These are phyloP conservation scores for Halichoerus grypus DNA, from an alignment of 2,113 vertebrate species.

Conservation along the genomic window DNA sequence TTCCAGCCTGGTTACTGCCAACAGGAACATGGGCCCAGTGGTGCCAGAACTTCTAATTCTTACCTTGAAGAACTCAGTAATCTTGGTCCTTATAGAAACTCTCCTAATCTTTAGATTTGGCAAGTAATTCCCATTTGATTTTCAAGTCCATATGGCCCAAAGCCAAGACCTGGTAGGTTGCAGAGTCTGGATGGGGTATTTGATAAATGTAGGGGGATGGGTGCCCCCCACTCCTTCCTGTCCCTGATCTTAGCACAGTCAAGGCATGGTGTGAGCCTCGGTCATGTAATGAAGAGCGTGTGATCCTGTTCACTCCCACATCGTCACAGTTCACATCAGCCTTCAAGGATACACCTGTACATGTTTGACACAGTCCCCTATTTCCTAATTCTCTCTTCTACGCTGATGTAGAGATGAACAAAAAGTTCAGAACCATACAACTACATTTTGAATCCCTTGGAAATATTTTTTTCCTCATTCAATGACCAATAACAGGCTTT, in stretches of 20 bases:
- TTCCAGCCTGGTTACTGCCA: background rate
- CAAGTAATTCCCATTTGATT: background rate
- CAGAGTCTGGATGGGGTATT: background rate
- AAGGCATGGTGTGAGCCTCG: fast-evolving
- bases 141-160: background rate
- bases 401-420: background rate
- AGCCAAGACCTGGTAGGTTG: background rate
- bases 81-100: background rate
- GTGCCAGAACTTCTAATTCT: background rate
- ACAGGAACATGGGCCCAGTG: fast-evolving
- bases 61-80: background rate
- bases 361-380: background rate
- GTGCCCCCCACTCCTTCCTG: background rate
- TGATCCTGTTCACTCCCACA: fast-evolving
- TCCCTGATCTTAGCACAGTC: background rate
- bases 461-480: background rate
- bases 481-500: constrained; percentile 21
- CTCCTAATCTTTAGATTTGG: background rate
- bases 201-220: fast-evolving
- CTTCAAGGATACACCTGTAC: background rate
- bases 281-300: fast-evolving
- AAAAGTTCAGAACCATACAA: background rate
- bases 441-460: background rate
- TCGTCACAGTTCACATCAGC: background rate
- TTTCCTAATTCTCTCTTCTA: background rate